phyloP scores from a whole-genome alignment of 2,113 vertebrate species.

The Gracilinanus agilis region DNA sequence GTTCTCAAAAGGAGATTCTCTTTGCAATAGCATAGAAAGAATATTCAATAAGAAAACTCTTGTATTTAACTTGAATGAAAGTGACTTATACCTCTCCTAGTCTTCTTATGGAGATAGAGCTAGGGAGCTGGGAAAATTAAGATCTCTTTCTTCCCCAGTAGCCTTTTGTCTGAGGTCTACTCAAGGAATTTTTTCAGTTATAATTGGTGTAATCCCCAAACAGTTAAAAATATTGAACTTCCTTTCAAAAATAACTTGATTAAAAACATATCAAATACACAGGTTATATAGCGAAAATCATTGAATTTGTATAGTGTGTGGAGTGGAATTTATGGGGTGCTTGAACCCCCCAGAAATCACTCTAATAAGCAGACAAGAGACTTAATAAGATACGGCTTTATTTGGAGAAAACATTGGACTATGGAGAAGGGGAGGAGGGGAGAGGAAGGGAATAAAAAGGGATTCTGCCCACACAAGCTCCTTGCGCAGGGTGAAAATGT shows the following conservation, averaged over 20 bases:
- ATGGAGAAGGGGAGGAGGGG: no score
- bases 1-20: background rate
- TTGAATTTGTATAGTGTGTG: background rate
- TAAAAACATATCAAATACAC: background rate
- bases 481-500: no score
- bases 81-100: fast-evolving
- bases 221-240: background rate
- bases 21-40: background rate
- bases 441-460: no score
- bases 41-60: background rate
- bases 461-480: no score
- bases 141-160: background rate
- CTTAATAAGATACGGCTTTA: no score
- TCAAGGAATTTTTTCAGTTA: background rate
- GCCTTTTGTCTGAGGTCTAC: background rate
- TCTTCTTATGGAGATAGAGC: background rate
- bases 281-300: background rate
- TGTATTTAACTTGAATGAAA: background rate
- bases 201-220: background rate
- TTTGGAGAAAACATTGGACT: no score
- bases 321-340: no score
- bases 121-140: background rate
- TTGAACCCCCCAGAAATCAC: no score
- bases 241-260: background rate
- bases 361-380: no score